Conservation (phyloP, 1,140 invertebrate genomes). For the Philopotamus ludificatus region DNA sequence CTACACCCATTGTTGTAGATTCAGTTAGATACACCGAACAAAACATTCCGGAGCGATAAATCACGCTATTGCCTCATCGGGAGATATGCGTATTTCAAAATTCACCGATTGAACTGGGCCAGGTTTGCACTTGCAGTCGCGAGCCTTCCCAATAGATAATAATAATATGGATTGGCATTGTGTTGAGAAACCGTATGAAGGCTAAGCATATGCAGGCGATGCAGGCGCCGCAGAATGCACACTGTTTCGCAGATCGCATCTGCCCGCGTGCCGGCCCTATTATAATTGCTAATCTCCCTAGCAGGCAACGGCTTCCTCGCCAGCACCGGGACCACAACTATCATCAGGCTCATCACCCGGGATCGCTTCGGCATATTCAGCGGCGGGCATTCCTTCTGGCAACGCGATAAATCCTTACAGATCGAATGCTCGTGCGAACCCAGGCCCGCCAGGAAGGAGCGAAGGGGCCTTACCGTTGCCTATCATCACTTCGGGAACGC, state of each 20-base stretch:
- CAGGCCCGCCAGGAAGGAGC: too few relatives aligned
- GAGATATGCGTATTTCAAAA: too few relatives aligned
- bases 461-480: too few relatives aligned
- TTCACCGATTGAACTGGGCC: too few relatives aligned
- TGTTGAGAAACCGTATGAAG: not conserved
- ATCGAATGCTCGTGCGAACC: not conserved
- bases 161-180: not conserved
- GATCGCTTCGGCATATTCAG: not conserved
- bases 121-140: too few relatives aligned
- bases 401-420: not conserved
- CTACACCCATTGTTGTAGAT: too few relatives aligned
- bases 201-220: not conserved
- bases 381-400: not conserved
- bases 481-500: too few relatives aligned
- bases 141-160: too few relatives aligned
- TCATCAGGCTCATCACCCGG: constrained; percentile 16
- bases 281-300: constrained; percentile 28
- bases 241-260: constrained; percentile 12
- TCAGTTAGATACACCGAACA: too few relatives aligned
- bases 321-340: constrained; percentile 3
- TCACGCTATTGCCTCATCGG: too few relatives aligned
- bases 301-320: constrained; percentile 8
- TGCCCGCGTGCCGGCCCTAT: constrained; percentile 8
- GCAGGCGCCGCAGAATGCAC: constrained; percentile 5
- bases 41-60: too few relatives aligned